Percentiles rank a stretch among this genome's conserved stretches.
Conservation (phyloP, 2,797 vertebrate genomes). For the Coendou prehensilis region DNA sequence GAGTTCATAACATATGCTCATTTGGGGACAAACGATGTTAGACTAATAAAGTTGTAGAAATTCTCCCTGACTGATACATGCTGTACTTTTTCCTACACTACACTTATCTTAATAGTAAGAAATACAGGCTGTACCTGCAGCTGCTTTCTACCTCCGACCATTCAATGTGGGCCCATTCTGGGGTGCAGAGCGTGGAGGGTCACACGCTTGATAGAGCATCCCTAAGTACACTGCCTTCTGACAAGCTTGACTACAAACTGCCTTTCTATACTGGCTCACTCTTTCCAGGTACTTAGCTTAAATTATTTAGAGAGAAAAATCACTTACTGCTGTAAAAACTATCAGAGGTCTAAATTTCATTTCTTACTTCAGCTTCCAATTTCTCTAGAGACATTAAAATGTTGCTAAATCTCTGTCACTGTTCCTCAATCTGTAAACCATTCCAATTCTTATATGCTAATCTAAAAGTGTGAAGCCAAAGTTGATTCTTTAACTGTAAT, state of each 20-base stretch:
- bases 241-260: constrained; percentile 37
- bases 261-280: neutral
- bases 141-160: neutral
- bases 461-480: constrained; percentile 15
- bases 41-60: constrained; percentile 27
- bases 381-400: constrained; percentile 35
- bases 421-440: constrained; percentile 9
- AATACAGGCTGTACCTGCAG: neutral
- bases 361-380: constrained; percentile 28
- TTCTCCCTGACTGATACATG: neutral
- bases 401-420: constrained; percentile 3
- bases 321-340: constrained; percentile 26
- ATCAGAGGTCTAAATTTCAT: constrained; percentile 48
- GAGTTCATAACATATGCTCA: neutral
- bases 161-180: neutral
- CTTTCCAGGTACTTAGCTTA: constrained; percentile 7
- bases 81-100: neutral
- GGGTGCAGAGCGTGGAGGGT: neutral
- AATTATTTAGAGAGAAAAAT: constrained; percentile 50
- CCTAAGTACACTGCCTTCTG: neutral
- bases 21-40: neutral
- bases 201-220: constrained; percentile 17
- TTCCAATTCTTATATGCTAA: constrained; percentile 56
- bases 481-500: neutral
- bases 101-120: neutral